Percentiles rank a stretch among this genome's conserved stretches.
Evolutionary conservation across 1,140 invertebrate species (phyloP).

Genomic region (Myzus persicae): DNA sequence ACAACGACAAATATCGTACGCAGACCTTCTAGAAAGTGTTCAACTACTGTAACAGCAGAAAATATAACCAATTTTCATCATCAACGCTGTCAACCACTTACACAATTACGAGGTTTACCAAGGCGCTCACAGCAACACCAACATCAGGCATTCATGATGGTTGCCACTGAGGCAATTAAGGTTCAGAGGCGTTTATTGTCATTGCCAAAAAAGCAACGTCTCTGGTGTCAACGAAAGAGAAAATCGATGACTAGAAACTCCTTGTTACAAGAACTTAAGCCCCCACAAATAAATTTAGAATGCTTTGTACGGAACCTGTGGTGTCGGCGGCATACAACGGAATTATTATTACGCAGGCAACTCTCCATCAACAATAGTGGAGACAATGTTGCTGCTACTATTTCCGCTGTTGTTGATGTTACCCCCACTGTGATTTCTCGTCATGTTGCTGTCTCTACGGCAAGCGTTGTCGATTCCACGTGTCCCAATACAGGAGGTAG

Average conservation of each 20-base stretch:
- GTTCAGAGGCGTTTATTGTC: not conserved
- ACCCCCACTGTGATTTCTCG: not conserved
- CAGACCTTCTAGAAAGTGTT: constrained; percentile 28
- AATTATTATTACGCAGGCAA: not conserved
- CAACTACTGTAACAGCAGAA: not conserved
- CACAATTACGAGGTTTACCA: not conserved
- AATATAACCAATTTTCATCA: not conserved
- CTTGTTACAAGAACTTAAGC: not conserved
- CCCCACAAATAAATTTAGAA: not conserved
- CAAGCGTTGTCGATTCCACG: not conserved
- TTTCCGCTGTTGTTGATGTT: not conserved
- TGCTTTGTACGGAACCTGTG: not conserved
- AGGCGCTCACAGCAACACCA: not conserved
- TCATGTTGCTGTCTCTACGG: not conserved
- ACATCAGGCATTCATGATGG: constrained; percentile 26
- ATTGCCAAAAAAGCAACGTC: not conserved
- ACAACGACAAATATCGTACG: not conserved
- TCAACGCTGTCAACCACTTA: not conserved
- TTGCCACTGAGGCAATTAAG: not conserved
- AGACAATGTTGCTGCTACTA: not conserved
- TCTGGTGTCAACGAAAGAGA: not conserved
- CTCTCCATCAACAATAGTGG: not conserved
- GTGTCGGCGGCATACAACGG: constrained; percentile 1
- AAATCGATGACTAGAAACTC: not conserved
- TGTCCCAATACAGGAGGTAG: not conserved